Evolutionary conservation across 2,797 vertebrate species (phyloP), one percentile per base, ranked within the genome.

Genomic region (Tenualosa ilisha): DNA sequence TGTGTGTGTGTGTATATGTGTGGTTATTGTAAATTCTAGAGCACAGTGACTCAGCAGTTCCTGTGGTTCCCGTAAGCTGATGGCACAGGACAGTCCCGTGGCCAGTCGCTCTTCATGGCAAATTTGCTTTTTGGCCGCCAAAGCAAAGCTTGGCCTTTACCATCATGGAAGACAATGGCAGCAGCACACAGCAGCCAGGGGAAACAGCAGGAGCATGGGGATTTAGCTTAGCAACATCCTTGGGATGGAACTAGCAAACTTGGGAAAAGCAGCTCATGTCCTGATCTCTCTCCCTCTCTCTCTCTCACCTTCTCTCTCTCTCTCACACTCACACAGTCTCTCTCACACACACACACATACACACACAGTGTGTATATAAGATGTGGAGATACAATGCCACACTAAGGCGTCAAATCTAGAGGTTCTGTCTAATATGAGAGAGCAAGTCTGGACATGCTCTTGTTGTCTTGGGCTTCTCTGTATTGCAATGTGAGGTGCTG

Each of bases 91-190:
- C 72, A 24, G 72, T 40, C 17, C 22, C 68, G 84, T 50, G 53
- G 88, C 82, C 81, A 79, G 87, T 86, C 88, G 87, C 87, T 88
- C 88, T 86, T 88, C 89, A 88, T 59, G 59, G 86, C 82, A 90
- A 86, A 91, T 90, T 88, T 90, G 87, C 87, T 90, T 86, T 89
- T 81, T n/a, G 87, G 54, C 81, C 81, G 87, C 88, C 90, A 92
- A 89, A 91, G 89, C 88, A 92, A 91, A 90, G 91, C 88, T 88
- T 88, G 84, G 83, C 83, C 88, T 84, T 65, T 86, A 86, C 89
- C 92, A 89, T 89, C 89, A 87, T 89, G 85, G 90, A 84, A 89
- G 91, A 91, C 82, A 86, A 84, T 87, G 88, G 88, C 84, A 84
- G 46, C 46, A 63, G 72, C 81, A 24, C 40, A 56, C 51, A 83